Evolutionary conservation across 1,140 invertebrate genomes (phyloP).

Genomic region (Oreohelix idahoensis): DNA sequence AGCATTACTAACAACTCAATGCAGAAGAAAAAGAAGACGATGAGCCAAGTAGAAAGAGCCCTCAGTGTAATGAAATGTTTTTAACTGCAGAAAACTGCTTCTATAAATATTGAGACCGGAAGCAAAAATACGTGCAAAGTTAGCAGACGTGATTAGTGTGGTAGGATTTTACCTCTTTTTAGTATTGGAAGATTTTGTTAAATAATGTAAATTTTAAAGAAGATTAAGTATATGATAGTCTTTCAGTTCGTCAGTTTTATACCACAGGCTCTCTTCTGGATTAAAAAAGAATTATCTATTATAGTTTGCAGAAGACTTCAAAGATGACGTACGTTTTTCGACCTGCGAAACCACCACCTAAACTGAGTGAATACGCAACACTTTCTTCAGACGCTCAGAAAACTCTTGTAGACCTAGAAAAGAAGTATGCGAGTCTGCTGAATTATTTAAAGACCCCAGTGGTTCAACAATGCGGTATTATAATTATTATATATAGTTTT

Average conservation of each 20-base stretch:
- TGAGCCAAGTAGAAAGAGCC: too few species aligned
- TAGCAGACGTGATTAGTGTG: background rate
- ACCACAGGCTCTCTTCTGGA: too few species aligned
- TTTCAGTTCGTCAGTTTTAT: too few species aligned
- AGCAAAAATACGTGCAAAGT: background rate
- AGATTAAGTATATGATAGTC: too few species aligned
- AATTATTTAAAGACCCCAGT: background rate
- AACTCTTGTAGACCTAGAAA: background rate
- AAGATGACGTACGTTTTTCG: background rate
- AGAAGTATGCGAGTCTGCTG: background rate
- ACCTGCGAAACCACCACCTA: constrained; percentile 6
- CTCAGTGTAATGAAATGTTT: too few species aligned
- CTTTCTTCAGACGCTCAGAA: constrained; percentile 13
- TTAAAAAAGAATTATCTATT: too few species aligned
- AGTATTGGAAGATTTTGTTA: too few species aligned
- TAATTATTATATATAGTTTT: background rate
- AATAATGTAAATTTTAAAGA: too few species aligned
- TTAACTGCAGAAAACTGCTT: background rate
- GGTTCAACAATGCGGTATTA: background rate
- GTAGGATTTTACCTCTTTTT: background rate
- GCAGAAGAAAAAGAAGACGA: too few species aligned
- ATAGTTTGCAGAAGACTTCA: background rate
- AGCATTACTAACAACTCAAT: too few species aligned
- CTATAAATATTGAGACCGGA: background rate
- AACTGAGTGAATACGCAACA: background rate